Conservation (phyloP, 2,888 invertebrate genomes). For the Volucella zonaria region DNA sequence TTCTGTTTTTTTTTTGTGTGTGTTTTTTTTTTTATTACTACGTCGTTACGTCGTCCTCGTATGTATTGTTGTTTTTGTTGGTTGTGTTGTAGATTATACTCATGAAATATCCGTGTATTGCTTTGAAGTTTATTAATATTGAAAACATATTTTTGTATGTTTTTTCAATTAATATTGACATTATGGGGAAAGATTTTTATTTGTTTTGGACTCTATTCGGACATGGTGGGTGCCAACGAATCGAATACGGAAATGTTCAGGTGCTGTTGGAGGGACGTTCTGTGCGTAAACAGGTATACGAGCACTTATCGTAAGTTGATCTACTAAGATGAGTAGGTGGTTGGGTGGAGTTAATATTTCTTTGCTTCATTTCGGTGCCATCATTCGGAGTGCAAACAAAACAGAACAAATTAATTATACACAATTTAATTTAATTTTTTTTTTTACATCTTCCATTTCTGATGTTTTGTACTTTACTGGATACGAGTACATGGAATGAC, state of each 20-base stretch:
- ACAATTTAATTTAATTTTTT: slow-evolving; percentile 55
- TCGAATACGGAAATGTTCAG: not conserved
- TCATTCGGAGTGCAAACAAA: slow-evolving; percentile 26
- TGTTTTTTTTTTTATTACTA: not conserved
- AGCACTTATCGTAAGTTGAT: slow-evolving; percentile 35
- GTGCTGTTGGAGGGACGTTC: slow-evolving; percentile 2
- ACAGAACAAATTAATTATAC: slow-evolving; percentile 36
- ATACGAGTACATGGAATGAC: not conserved
- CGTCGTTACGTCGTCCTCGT: no score
- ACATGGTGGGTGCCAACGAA: not conserved
- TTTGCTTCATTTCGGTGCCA: slow-evolving; percentile 3
- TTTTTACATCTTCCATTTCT: slow-evolving; percentile 47
- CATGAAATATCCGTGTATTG: not conserved
- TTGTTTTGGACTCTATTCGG: slow-evolving; percentile 47
- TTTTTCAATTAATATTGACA: slow-evolving; percentile 55
- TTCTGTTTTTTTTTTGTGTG: not conserved
- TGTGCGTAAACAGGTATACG: slow-evolving; percentile 12
- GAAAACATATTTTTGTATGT: slow-evolving; percentile 1
- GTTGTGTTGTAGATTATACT: not conserved
- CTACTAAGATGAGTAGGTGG: not conserved
- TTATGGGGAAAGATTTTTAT: slow-evolving; percentile 45
- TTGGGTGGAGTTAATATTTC: not conserved
- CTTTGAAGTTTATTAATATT: slow-evolving; percentile 40
- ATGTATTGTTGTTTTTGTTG: no score
- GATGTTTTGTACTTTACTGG: not conserved